These are phyloP conservation scores for Pungitius pungitius DNA, from an alignment of 2,113 vertebrate genomes.

Conservation along the genomic window DNA sequence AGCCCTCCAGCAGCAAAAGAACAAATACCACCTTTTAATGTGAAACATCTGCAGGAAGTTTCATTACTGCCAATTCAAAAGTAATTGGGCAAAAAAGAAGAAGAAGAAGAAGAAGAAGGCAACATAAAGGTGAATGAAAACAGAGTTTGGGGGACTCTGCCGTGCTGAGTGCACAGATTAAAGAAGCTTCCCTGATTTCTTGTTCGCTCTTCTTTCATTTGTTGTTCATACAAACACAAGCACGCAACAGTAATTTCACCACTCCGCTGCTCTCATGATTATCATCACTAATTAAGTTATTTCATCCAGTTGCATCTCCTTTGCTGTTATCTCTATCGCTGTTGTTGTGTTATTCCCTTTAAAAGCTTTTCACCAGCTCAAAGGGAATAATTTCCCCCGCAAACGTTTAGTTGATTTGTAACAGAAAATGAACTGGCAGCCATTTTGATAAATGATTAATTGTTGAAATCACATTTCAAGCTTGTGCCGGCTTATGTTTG, in stretches of 20 bases:
- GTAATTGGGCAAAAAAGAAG: not conserved
- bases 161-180: too few species aligned
- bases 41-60: conserved; percentile 10
- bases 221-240: not conserved
- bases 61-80: not conserved
- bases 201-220: not conserved
- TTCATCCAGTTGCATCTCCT: not conserved
- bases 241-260: not conserved
- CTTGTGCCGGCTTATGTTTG: not conserved
- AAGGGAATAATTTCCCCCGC: not conserved
- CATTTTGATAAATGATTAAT: not conserved
- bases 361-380: conserved; percentile 7
- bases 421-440: not conserved
- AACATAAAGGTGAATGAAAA: not conserved
- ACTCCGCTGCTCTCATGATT: not conserved
- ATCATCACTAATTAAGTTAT: not conserved
- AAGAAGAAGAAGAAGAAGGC: not conserved
- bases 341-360: not conserved
- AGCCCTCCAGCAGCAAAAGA: not conserved
- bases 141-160: not conserved
- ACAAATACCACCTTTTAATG: not conserved
- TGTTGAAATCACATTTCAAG: not conserved
- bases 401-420: not conserved
- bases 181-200: not conserved
- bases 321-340: not conserved